These are phyloP conservation scores for Branchinecta lindahli DNA, from an alignment of 1,140 invertebrate species.

Conservation along the genomic window DNA sequence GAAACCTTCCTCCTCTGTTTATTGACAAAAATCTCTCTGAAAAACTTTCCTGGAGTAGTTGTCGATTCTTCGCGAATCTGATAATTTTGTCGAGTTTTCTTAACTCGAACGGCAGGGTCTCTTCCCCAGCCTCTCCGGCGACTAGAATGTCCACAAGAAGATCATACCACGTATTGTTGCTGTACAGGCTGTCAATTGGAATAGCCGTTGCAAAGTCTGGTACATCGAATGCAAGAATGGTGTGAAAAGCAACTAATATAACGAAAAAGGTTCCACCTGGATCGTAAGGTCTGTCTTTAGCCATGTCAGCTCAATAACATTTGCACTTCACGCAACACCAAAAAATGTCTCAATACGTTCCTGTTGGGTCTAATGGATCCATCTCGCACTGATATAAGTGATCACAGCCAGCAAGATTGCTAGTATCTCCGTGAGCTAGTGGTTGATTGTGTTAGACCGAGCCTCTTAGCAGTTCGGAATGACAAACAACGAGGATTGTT, in stretches of 20 bases:
- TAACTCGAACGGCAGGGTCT: neutral
- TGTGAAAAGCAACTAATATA: neutral
- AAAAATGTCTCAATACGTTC: neutral
- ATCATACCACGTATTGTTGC: neutral
- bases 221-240: neutral
- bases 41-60: neutral
- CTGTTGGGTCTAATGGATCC: conserved; percentile 4
- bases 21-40: neutral
- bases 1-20: neutral
- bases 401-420: too few species aligned
- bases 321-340: neutral
- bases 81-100: neutral
- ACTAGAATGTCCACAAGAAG: neutral
- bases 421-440: neutral
- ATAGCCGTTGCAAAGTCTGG: neutral
- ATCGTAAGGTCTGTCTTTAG: neutral
- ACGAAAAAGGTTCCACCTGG: neutral
- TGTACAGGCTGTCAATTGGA: neutral
- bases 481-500: neutral
- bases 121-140: neutral
- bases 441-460: neutral
- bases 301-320: neutral
- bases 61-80: neutral
- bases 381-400: neutral
- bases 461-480: neutral